Evolutionary conservation across 2,113 vertebrate genomes (phyloP).

Genomic region (Neogale vison): DNA sequence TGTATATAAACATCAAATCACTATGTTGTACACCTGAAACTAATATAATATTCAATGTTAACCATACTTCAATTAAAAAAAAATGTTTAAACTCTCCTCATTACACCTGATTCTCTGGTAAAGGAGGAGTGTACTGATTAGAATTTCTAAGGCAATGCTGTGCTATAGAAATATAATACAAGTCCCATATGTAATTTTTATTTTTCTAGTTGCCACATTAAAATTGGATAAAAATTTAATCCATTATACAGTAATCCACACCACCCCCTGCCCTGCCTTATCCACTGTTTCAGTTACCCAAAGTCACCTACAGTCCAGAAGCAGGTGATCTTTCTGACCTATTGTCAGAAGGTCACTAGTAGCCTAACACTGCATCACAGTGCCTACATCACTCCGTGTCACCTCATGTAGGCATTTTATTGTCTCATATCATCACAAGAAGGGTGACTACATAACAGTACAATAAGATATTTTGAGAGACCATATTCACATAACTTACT

Average conservation of each 20-base stretch:
- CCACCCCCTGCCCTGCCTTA: not conserved
- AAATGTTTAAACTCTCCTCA: not conserved
- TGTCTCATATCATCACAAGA: not conserved
- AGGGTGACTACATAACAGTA: not conserved
- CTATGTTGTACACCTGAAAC: not conserved
- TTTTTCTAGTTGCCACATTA: not conserved
- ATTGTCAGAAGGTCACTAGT: not conserved
- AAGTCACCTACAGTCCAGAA: not conserved
- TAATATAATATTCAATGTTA: not conserved
- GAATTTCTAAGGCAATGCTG: not conserved
- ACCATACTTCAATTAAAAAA: not conserved
- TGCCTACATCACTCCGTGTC: rapidly evolving
- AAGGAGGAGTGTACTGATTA: not conserved
- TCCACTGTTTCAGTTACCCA: not conserved
- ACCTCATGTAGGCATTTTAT: not conserved
- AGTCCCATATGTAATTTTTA: not conserved
- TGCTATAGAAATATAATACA: not conserved
- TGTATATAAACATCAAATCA: not conserved
- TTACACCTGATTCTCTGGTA: not conserved
- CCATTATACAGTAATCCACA: not conserved
- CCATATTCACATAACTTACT: not conserved
- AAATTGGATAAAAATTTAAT: not conserved
- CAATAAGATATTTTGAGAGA: not conserved
- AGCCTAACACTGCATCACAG: not conserved
- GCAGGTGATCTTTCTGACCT: not conserved